Evolutionary conservation across 2,888 invertebrate genomes (phyloP), one percentile per base, ranked within the genome.

Genomic region (Adelognathus sp.): DNA sequence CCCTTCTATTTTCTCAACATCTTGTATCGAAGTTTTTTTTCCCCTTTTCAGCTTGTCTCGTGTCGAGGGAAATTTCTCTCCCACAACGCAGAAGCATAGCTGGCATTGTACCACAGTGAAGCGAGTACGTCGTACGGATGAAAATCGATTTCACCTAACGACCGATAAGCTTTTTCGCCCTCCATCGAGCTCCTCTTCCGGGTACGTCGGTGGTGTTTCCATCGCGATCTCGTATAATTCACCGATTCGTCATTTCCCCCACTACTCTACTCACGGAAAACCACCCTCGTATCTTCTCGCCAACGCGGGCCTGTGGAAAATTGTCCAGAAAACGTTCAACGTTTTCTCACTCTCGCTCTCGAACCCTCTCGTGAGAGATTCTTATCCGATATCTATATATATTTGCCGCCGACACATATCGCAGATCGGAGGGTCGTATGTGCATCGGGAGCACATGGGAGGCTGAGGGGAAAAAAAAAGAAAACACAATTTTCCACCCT

Each of bases 221-320:
- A 54, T 52, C 24, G 21, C 36, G 58, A 67, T 39, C 67, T 44
- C 29, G 74, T 74, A 74, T 74, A 74, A 74, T 74, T 67, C 39
- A 67, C 29, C 67, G 33, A 67, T 74, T 64, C 54, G 73, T 58
- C 73, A 64, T 73, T 73, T 44, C 64, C 54, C 52, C 54, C 39
- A 21, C 39, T 31, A 29, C 46, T 7, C 39, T 31, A 29, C 46
- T 7, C 24, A 2, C 18, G 5, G 4, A 18, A 21, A 5, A 46
- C 36, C 36, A 11, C 36, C n/a, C 21, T 36, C 66, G 21, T 33
- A 11, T 24, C 29, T 27, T 50, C 50, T 41, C 21, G 21, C 9
- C 64, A 41, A 29, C 31, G 31, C 31, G 21, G 64, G n/a, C 33
- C 33, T 27, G 70, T 70, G 61, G 39, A 71, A 61, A 71, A 71